Evolutionary conservation across 2,797 vertebrate species (phyloP).

Genomic region (Melanotaenia trifasciata): DNA sequence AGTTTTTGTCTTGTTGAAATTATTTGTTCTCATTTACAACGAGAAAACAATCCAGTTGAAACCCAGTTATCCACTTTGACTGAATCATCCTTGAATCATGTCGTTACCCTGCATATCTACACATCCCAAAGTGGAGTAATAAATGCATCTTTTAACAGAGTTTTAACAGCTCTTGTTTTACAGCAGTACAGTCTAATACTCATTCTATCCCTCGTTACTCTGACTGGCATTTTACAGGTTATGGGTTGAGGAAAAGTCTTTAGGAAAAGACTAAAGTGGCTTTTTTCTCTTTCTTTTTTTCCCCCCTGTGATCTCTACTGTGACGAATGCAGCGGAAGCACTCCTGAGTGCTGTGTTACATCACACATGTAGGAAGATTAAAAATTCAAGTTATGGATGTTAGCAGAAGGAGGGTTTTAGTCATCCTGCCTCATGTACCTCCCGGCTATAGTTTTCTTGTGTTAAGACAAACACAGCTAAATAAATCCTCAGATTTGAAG

Average conservation of each 20-base stretch:
- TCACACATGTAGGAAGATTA: neutral
- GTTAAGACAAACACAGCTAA: neutral
- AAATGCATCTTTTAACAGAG: too few species aligned
- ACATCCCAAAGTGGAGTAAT: too few species aligned
- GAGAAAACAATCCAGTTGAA: too few species aligned
- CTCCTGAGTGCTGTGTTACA: fast-evolving
- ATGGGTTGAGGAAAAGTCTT: neutral
- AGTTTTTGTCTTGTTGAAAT: too few species aligned
- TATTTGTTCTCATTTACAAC: neutral
- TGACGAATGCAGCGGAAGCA: neutral
- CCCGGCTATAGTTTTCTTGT: neutral
- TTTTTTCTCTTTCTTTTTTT: too few species aligned
- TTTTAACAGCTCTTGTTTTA: neutral
- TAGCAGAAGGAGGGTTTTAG: neutral
- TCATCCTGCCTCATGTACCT: neutral
- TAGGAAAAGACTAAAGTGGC: neutral
- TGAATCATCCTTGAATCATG: too few species aligned
- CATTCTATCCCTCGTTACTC: too few species aligned
- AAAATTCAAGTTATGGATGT: slow-evolving; percentile 9
- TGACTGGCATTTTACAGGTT: neutral
- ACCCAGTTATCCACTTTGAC: neutral
- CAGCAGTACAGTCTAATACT: neutral
- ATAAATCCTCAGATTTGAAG: neutral
- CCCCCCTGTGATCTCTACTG: neutral
- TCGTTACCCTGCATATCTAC: too few species aligned